These are phyloP conservation scores for Psophia crepitans DNA, from an alignment of 2,113 vertebrate species.

Conservation along the genomic window DNA sequence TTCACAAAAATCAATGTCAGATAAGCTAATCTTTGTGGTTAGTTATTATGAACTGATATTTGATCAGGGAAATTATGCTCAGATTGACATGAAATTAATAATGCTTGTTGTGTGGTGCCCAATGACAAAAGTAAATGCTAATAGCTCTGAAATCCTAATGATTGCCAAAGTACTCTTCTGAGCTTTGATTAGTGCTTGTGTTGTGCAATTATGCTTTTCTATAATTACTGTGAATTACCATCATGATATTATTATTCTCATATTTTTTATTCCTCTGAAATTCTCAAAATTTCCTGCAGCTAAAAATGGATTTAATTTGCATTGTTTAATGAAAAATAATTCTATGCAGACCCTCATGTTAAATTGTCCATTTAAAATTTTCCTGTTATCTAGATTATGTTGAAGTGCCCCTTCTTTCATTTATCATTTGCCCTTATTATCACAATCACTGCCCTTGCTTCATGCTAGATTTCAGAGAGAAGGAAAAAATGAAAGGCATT, in stretches of 20 bases:
- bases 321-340: slow-evolving; percentile 68
- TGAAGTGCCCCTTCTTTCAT: slow-evolving; percentile 26
- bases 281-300: slow-evolving; percentile 55
- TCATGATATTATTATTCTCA: slow-evolving; percentile 56
- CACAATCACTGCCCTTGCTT: neutral
- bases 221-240: slow-evolving; percentile 66
- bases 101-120: neutral
- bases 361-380: slow-evolving; percentile 49
- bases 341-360: slow-evolving; percentile 8
- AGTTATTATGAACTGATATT: neutral
- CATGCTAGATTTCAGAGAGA: neutral
- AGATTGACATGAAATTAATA: slow-evolving; percentile 23
- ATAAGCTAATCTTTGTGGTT: neutral
- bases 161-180: slow-evolving; percentile 21
- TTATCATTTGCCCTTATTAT: slow-evolving; percentile 32
- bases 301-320: slow-evolving; percentile 72
- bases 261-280: slow-evolving; percentile 49
- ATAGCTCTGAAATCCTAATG: slow-evolving; percentile 46
- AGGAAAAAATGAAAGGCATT: neutral
- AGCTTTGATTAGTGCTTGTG: slow-evolving; percentile 54
- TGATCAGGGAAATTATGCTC: slow-evolving; percentile 4
- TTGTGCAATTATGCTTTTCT: slow-evolving; percentile 58
- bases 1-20: slow-evolving; percentile 1
- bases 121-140: slow-evolving; percentile 46
- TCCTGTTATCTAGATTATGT: slow-evolving; percentile 39